Base-by-base conservation (phyloP, 2,113 vertebrate species). In the Bostrychus sinensis region DNA sequence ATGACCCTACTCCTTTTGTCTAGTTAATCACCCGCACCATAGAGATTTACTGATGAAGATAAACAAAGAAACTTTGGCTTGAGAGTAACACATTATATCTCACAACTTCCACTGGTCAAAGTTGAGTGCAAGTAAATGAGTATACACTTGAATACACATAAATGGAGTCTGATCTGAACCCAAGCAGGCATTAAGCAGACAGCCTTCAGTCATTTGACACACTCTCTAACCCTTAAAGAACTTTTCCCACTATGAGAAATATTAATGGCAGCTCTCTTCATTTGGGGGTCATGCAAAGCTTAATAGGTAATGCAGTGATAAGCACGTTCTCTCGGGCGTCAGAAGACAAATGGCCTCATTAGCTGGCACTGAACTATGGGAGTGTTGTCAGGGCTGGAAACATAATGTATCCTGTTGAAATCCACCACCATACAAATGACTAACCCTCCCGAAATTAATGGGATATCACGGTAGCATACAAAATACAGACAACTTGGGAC, bases 301-400 rank as follows among this genome's bases (percentile, higher is more conserved):
- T 81, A 77, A 81, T 63, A 78, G 68, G 71, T 85, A 74, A 78
- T 62, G 78, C 80, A 78, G 72, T 78, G 65, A 88, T 83, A 88
- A 87, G 78, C 69, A 64, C 66, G 63, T 82, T 74, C 72, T 86
- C 72, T 50, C 56, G 62, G 28, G 77, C 45, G 64, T 75, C 56
- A 75, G 56, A 86, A 86, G 87, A 91, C 76, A 84, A 88, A 89
- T 86, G 61, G 77, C 69, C 84, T 88, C 88, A 86, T 87, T 88
- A 89, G 78, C 62, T 32, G 30, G 50, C 56, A 86, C 70, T 69
- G 76, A 83, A 80, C 63, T 75, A 50, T 23, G 53, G 37, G 61
- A 75, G 62, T 56, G 71, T 71, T 71, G 78, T 81, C 54, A 12
- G 70, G 72, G 82, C 71, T 73, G 71, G 71, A 84, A 85, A 79